phyloP scores from a whole-genome alignment of 1,140 invertebrate genomes.

The Gryon sp. region DNA sequence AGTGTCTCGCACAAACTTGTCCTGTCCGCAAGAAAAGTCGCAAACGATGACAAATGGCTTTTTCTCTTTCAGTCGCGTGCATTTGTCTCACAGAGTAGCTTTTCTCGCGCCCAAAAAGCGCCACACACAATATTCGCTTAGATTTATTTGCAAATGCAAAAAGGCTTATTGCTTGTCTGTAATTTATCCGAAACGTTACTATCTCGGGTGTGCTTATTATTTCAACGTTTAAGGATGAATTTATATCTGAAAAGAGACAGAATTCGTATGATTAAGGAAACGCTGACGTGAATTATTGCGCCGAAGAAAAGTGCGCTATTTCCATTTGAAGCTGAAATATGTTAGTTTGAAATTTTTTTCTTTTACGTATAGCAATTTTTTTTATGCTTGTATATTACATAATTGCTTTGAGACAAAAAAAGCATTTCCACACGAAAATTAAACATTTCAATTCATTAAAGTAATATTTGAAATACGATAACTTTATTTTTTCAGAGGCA shows the following conservation, averaged over 20 bases:
- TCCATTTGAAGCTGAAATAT: constrained; percentile 28
- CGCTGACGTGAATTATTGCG: constrained; percentile 2
- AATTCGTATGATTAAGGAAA: constrained; percentile 26
- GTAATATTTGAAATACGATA: not conserved
- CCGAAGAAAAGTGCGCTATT: not conserved
- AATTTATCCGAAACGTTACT: constrained; percentile 8
- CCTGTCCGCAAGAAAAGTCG: constrained; percentile 40
- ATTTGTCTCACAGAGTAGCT: constrained; percentile 33
- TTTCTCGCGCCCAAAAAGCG: not conserved
- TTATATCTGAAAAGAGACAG: constrained; percentile 9
- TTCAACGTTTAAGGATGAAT: constrained; percentile 24
- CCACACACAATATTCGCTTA: constrained; percentile 19
- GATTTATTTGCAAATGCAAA: constrained; percentile 46
- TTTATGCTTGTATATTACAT: constrained; percentile 1
- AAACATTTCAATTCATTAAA: not conserved
- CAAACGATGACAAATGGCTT: constrained; percentile 56
- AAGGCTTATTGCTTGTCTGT: constrained; percentile 15
- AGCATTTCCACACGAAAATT: not conserved
- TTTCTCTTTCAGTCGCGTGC: constrained; percentile 21
- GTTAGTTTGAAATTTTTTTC: constrained; percentile 1
- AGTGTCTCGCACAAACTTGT: constrained; percentile 34
- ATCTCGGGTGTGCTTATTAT: constrained; percentile 14
- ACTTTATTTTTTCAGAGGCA: too few relatives aligned
- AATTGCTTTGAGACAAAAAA: not conserved
- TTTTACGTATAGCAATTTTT: not conserved